These are phyloP conservation scores for Acanthoscelides obtectus DNA, from an alignment of 2,888 invertebrate genomes.

Conservation along the genomic window DNA sequence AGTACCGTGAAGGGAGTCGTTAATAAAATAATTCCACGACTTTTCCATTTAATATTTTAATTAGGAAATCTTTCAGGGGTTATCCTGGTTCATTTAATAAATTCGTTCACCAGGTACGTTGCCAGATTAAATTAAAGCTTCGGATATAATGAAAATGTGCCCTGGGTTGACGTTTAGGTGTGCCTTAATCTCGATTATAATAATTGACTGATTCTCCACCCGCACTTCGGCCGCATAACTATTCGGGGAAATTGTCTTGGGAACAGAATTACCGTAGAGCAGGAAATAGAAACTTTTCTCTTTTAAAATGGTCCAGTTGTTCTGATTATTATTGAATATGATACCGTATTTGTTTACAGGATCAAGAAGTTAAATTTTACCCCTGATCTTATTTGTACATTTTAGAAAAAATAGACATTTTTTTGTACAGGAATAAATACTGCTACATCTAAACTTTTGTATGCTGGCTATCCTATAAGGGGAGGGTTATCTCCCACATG, in stretches of 20 bases:
- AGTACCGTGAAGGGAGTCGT: background rate
- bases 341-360: too few species aligned
- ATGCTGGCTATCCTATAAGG: too few species aligned
- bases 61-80: background rate
- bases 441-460: too few species aligned
- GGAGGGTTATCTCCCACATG: too few species aligned
- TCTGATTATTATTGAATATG: too few species aligned
- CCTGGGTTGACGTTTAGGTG: background rate
- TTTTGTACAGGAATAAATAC: too few species aligned
- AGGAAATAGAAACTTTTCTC: too few species aligned
- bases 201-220: background rate
- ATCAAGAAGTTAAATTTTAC: too few species aligned
- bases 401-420: too few species aligned
- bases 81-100: background rate
- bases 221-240: background rate
- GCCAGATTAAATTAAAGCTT: background rate
- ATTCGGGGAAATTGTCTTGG: background rate
- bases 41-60: background rate
- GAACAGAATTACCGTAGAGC: too few species aligned
- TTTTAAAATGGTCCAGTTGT: too few species aligned
- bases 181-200: background rate
- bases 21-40: background rate
- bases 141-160: background rate
- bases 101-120: background rate
- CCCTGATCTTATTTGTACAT: too few species aligned